Evolutionary conservation across 1,140 invertebrate species (phyloP).

Genomic region (Camponotus vicinus): DNA sequence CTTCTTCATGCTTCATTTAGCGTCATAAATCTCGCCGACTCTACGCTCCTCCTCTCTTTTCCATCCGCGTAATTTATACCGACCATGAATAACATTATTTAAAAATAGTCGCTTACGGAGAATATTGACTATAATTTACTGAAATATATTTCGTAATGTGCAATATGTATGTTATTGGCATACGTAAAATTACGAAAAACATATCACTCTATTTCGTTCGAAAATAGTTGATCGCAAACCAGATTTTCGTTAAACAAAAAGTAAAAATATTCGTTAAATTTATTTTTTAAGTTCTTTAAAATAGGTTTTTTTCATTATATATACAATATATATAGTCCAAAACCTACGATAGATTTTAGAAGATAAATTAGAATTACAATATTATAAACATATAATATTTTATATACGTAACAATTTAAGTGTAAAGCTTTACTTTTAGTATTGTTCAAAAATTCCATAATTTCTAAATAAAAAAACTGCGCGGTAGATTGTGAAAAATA

Average conservation of each 20-base stretch:
- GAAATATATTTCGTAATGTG: slow-evolving; percentile 5
- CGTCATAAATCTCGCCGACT: slow-evolving; percentile 56
- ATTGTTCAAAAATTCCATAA: neutral
- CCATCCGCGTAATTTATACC: slow-evolving; percentile 24
- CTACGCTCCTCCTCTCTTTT: neutral
- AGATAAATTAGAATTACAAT: neutral
- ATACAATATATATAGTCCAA: neutral
- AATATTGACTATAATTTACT: slow-evolving; percentile 30
- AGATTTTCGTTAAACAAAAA: neutral
- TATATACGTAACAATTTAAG: neutral
- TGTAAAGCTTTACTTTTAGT: neutral
- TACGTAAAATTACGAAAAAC: neutral
- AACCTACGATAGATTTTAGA: neutral
- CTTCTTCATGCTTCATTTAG: slow-evolving; percentile 60
- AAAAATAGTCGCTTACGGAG: slow-evolving; percentile 16
- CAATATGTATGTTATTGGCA: neutral
- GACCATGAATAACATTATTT: slow-evolving; percentile 16
- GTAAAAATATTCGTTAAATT: slow-evolving; percentile 11
- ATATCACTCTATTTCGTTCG: neutral
- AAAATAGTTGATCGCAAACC: neutral
- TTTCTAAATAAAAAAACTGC: neutral
- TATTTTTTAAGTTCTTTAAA: neutral
- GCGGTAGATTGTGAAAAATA: neutral
- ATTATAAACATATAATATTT: neutral
- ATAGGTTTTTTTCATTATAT: neutral